A percentile compares a stretch with the other conserved stretches of the same genome.
Evolutionary conservation across 2,888 invertebrate species (phyloP).

Genomic region (Lasioglossum calceatum): DNA sequence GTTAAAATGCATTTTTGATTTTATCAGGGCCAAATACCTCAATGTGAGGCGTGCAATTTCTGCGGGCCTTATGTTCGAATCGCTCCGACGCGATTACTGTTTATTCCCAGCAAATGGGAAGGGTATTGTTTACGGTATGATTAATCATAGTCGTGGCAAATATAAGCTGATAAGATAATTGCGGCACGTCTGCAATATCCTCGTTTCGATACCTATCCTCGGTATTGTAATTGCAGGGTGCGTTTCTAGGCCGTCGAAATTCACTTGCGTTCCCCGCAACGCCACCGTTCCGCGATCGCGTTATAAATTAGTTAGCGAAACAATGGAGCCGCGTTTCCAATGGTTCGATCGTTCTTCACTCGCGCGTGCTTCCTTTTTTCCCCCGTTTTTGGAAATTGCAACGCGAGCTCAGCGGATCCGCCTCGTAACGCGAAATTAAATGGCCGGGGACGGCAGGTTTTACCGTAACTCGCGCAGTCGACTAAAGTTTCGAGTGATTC

Average conservation of each 20-base stretch:
- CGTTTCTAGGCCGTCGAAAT: conserved; percentile 41
- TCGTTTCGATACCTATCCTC: conserved; percentile 46
- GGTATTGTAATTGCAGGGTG: conserved; percentile 19
- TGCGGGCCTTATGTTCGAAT: background rate
- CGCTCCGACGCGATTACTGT: conserved; percentile 14
- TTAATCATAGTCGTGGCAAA: conserved; percentile 38
- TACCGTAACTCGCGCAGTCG: conserved; percentile 6
- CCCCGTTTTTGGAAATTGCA: background rate
- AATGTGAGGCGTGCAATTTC: background rate
- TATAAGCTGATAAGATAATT: conserved; percentile 60
- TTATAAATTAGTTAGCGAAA: conserved; percentile 41
- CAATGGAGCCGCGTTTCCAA: conserved; percentile 12
- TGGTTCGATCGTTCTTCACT: conserved; percentile 10
- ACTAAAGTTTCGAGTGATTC: conserved; percentile 36
- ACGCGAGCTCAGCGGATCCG: conserved; percentile 17
- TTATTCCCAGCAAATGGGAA: background rate
- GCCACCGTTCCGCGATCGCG: conserved; percentile 21
- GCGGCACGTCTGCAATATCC: conserved; percentile 46
- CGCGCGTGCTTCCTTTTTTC: background rate
- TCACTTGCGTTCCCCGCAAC: background rate
- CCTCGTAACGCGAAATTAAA: conserved; percentile 48
- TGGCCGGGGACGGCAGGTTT: conserved; percentile 40
- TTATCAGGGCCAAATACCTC: too few species aligned
- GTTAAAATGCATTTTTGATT: too few species aligned
- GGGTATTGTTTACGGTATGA: conserved; percentile 42